Conservation (phyloP, 1,140 invertebrate genomes). For the Anoplolepis gracilipes region DNA sequence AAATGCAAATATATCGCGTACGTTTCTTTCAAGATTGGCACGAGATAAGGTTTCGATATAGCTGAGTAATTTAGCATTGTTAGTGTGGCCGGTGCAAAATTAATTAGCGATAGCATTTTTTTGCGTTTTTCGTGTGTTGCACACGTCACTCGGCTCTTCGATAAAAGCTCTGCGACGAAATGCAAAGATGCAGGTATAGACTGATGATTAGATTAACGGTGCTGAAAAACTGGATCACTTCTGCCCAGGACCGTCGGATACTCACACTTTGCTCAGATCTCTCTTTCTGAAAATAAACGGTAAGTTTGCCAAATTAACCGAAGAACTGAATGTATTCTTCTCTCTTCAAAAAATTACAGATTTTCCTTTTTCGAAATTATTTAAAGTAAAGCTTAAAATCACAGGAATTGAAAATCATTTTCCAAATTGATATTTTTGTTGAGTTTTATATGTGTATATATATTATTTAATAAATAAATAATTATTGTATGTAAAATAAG, state of each 20-base stretch:
- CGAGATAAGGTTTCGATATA: neutral
- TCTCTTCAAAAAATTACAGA: slow-evolving; percentile 63
- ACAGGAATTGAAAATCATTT: neutral
- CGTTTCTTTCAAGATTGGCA: neutral
- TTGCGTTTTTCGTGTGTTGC: neutral
- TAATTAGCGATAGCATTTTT: slow-evolving; percentile 32
- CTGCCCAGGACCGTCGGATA: slow-evolving; percentile 77
- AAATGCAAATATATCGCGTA: neutral
- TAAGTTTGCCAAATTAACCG: slow-evolving; percentile 76
- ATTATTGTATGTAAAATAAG: neutral
- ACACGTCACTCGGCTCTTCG: slow-evolving; percentile 29
- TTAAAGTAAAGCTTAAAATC: neutral
- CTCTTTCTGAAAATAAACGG: slow-evolving; percentile 85
- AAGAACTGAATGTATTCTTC: slow-evolving; percentile 53
- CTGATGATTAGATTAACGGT: slow-evolving; percentile 80
- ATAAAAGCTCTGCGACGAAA: slow-evolving; percentile 68
- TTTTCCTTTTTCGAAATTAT: neutral
- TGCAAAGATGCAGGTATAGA: slow-evolving; percentile 75
- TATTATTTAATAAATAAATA: slow-evolving; percentile 6
- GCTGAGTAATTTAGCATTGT: slow-evolving; percentile 22
- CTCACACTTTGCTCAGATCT: slow-evolving; percentile 84
- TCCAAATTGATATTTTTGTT: neutral
- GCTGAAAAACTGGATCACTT: slow-evolving; percentile 80
- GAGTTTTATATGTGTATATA: neutral
- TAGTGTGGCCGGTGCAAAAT: slow-evolving; percentile 24